These are phyloP conservation scores for Seriola quinqueradiata DNA, from an alignment of 2,113 vertebrate species.

Conservation along the genomic window DNA sequence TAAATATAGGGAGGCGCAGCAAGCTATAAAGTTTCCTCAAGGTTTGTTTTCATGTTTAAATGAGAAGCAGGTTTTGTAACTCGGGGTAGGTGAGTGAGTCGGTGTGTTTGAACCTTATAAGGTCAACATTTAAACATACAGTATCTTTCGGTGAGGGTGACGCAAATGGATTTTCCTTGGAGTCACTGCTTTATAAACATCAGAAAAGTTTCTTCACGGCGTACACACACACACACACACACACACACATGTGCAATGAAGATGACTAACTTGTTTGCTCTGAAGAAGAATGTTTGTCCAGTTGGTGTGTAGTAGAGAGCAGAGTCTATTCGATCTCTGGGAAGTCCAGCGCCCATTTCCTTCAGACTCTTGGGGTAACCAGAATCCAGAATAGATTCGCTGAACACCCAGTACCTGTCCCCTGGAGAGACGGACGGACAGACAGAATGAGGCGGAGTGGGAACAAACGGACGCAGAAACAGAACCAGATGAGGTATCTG, in stretches of 20 bases:
- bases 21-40: background rate
- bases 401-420: conserved; percentile 92
- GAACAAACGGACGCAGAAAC: background rate
- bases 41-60: conserved; percentile 34
- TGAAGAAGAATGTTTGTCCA: conserved; percentile 93
- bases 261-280: conserved; percentile 89
- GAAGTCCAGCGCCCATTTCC: conserved; percentile 89
- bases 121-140: conserved; percentile 36
- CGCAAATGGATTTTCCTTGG: conserved; percentile 25
- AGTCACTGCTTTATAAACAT: conserved; percentile 21
- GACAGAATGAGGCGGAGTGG: background rate
- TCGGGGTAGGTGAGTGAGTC: conserved; percentile 21
- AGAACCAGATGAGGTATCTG: background rate
- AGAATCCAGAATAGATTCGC: conserved; percentile 86
- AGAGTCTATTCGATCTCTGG: conserved; percentile 89
- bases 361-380: conserved; percentile 88
- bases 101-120: conserved; percentile 25
- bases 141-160: conserved; percentile 15
- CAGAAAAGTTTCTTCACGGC: background rate
- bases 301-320: conserved; percentile 91
- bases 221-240: background rate
- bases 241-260: background rate
- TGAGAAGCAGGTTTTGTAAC: conserved; percentile 36
- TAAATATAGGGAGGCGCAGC: conserved; percentile 25
- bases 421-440: conserved; percentile 74